phyloP scores from a whole-genome alignment of 2,888 invertebrate genomes.

The Drosophila helvetica region DNA sequence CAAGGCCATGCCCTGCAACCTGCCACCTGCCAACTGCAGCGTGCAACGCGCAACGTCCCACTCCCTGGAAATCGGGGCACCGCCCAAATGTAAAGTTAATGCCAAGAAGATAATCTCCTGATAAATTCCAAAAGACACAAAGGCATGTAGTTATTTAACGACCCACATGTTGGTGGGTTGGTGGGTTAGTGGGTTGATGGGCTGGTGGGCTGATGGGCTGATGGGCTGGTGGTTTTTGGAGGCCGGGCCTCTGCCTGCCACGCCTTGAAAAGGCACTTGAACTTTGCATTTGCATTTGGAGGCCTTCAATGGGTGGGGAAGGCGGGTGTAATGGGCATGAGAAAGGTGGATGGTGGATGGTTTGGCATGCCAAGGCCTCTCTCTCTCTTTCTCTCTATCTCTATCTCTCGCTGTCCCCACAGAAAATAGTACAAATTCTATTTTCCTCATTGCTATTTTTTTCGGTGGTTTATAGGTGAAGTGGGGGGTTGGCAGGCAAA shows the following conservation, averaged over 20 bases:
- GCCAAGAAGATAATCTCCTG: slow-evolving; percentile 38
- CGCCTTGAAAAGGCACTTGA: slow-evolving; percentile 72
- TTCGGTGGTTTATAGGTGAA: slow-evolving; percentile 33
- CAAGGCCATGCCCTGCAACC: not conserved
- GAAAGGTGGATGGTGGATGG: too few species aligned
- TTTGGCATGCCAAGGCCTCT: slow-evolving; percentile 35
- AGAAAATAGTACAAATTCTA: slow-evolving; percentile 55
- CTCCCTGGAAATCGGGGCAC: not conserved
- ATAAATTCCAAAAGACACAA: slow-evolving; percentile 25
- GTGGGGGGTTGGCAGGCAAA: slow-evolving; percentile 33
- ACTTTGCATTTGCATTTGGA: slow-evolving; percentile 62
- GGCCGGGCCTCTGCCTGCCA: slow-evolving; percentile 19
- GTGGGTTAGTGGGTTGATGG: not conserved
- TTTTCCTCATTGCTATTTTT: slow-evolving; percentile 18
- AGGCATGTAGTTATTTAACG: slow-evolving; percentile 23
- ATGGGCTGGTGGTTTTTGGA: slow-evolving; percentile 2
- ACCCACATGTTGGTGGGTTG: slow-evolving; percentile 21
- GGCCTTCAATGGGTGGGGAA: slow-evolving; percentile 40
- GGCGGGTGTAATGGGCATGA: slow-evolving; percentile 20
- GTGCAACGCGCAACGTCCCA: not conserved
- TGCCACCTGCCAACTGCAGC: too few species aligned
- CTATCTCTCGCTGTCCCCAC: slow-evolving; percentile 30
- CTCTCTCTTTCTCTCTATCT: not conserved
- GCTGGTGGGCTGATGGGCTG: not conserved
- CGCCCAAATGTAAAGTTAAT: slow-evolving; percentile 35